These are phyloP conservation scores for Diglossa cyanea DNA, from an alignment of 2,797 vertebrate genomes.

Conservation along the genomic window DNA sequence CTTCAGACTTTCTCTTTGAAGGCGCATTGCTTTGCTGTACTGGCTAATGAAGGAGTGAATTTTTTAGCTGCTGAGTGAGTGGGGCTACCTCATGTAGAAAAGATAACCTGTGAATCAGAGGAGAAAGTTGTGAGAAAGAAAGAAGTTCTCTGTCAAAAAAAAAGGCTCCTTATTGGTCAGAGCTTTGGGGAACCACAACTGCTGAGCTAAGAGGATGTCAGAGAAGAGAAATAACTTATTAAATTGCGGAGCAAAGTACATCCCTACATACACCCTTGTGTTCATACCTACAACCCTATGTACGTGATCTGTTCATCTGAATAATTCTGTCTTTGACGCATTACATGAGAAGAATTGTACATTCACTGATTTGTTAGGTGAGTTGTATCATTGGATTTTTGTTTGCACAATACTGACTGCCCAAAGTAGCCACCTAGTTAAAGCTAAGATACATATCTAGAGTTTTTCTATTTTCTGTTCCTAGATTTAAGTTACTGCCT, in stretches of 20 bases:
- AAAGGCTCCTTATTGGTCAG: background rate
- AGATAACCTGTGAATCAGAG: background rate
- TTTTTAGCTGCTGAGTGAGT: background rate
- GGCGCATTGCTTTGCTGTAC: background rate
- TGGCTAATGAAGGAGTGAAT: background rate
- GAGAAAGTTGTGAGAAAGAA: background rate
- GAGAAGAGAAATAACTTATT: background rate
- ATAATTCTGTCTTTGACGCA: background rate
- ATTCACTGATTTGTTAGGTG: background rate
- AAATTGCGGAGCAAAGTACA: background rate
- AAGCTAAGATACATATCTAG: background rate
- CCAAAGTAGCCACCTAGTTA: background rate
- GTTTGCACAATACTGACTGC: background rate
- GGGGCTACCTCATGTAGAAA: background rate
- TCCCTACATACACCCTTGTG: background rate
- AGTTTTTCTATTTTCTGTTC: background rate
- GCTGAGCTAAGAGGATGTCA: background rate
- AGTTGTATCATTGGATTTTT: background rate
- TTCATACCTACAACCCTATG: background rate
- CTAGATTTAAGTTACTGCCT: background rate
- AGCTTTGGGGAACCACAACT: background rate
- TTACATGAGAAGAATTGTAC: background rate
- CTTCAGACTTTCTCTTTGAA: conserved; percentile 21
- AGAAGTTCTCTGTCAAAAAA: background rate
- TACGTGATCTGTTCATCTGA: background rate